Evolutionary conservation across 1,140 invertebrate species (phyloP).

Genomic region (Charaxes varanes): DNA sequence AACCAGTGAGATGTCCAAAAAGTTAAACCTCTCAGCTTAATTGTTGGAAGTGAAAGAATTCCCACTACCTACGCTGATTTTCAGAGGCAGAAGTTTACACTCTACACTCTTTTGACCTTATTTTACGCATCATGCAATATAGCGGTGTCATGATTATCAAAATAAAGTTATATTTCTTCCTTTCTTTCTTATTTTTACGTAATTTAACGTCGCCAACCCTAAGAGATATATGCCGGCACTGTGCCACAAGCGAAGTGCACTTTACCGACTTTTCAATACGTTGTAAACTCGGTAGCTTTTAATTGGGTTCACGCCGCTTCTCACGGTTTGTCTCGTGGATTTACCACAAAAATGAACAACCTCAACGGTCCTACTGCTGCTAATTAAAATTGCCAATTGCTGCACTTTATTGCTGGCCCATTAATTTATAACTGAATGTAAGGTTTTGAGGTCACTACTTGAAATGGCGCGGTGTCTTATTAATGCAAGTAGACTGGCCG

Average conservation of each 20-base stretch:
- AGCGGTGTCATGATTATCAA: too few relatives aligned
- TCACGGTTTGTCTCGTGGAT: conserved; percentile 37
- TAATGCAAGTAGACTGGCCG: too few relatives aligned
- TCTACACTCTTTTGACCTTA: too few relatives aligned
- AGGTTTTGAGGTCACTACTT: too few relatives aligned
- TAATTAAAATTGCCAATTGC: conserved; percentile 55
- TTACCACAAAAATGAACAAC: conserved; percentile 52
- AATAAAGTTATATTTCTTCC: too few relatives aligned
- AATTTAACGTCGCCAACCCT: conserved; percentile 28
- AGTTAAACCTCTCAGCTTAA: too few relatives aligned
- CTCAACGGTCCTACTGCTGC: conserved; percentile 33
- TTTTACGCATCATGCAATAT: too few relatives aligned
- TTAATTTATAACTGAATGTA: conserved; percentile 4
- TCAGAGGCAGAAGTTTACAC: too few relatives aligned
- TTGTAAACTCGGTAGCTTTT: conserved; percentile 39
- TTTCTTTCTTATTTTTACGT: neutral
- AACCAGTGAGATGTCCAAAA: too few relatives aligned
- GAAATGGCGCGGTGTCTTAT: too few relatives aligned
- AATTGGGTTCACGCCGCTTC: conserved; percentile 51
- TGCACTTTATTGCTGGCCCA: conserved; percentile 20
- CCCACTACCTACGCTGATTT: too few relatives aligned
- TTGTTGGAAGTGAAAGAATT: too few relatives aligned
- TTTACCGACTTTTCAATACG: conserved; percentile 42
- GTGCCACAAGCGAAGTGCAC: conserved; percentile 22
- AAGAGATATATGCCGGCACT: conserved; percentile 14